These are phyloP conservation scores for Cyclophora punctaria DNA, from an alignment of 2,888 invertebrate species.

Conservation along the genomic window DNA sequence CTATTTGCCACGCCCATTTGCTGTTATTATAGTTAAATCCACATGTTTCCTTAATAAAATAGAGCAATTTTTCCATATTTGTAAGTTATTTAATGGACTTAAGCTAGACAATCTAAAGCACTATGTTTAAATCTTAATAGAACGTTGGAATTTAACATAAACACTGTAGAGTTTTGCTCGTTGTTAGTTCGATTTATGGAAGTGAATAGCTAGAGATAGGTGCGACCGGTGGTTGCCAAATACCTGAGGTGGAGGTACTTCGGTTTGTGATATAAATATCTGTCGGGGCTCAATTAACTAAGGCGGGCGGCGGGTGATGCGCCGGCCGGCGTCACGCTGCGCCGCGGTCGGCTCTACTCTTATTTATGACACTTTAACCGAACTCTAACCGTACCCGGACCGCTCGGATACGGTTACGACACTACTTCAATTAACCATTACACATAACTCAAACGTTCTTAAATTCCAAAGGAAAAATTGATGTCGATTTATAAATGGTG, in stretches of 20 bases:
- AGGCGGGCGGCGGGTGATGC: constrained; percentile 19
- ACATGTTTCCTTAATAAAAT: too few relatives aligned
- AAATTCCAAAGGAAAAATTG: constrained; percentile 7
- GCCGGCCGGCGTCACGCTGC: constrained; percentile 49
- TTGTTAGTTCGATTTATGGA: too few relatives aligned
- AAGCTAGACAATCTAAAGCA: too few relatives aligned
- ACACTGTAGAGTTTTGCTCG: too few relatives aligned
- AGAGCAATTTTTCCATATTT: too few relatives aligned
- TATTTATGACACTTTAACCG: constrained; percentile 18
- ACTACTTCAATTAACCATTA: constrained; percentile 19
- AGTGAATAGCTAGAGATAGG: too few relatives aligned
- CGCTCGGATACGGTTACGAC: constrained; percentile 10
- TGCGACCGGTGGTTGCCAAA: too few relatives aligned
- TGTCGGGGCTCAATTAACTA: constrained; percentile 46
- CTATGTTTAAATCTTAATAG: too few relatives aligned
- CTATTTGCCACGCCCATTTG: too few relatives aligned
- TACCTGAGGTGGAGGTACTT: neutral
- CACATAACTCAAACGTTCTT: constrained; percentile 14
- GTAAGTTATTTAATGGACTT: too few relatives aligned
- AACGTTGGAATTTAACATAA: too few relatives aligned
- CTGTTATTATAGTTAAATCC: too few relatives aligned
- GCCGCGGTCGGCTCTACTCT: constrained; percentile 14
- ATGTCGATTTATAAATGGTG: constrained; percentile 15
- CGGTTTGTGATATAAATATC: constrained; percentile 34
- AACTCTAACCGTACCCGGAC: constrained; percentile 4